phyloP scores from a whole-genome alignment of 1,140 invertebrate genomes.

The Sitobion miscanthi region DNA sequence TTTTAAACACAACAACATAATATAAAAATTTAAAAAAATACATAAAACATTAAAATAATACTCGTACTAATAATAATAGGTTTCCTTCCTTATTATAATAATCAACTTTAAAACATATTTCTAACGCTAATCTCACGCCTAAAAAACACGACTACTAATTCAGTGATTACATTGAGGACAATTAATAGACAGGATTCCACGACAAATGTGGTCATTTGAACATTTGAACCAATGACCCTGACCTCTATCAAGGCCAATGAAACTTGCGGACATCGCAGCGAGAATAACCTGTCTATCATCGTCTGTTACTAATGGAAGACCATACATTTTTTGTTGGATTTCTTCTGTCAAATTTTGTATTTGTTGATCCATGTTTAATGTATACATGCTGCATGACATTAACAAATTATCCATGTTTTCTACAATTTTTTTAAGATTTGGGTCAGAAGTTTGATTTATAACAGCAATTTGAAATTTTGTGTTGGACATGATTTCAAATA shows the following conservation, averaged over 20 bases:
- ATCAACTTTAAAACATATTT: too few species aligned
- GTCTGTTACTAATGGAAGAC: neutral
- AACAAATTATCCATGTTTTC: neutral
- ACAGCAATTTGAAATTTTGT: neutral
- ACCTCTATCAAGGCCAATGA: neutral
- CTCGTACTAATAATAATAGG: too few species aligned
- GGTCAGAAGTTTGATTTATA: neutral
- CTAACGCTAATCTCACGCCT: too few species aligned
- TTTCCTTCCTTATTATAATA: too few species aligned
- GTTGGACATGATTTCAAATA: neutral
- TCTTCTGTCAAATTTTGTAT: constrained; percentile 14
- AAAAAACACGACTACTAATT: too few species aligned
- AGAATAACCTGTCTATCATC: constrained; percentile 61
- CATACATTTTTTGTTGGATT: constrained; percentile 35
- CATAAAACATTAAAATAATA: too few species aligned
- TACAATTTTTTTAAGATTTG: neutral
- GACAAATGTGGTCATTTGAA: constrained; percentile 76
- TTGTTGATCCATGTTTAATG: neutral
- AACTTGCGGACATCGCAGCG: constrained; percentile 60
- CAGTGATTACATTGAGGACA: constrained; percentile 69
- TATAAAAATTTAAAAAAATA: too few species aligned
- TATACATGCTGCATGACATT: neutral
- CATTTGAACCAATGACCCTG: constrained; percentile 65
- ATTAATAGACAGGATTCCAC: constrained; percentile 68
- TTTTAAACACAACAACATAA: too few species aligned